phyloP scores from a whole-genome alignment of 2,888 invertebrate species.

The Rhagonycha fulva region DNA sequence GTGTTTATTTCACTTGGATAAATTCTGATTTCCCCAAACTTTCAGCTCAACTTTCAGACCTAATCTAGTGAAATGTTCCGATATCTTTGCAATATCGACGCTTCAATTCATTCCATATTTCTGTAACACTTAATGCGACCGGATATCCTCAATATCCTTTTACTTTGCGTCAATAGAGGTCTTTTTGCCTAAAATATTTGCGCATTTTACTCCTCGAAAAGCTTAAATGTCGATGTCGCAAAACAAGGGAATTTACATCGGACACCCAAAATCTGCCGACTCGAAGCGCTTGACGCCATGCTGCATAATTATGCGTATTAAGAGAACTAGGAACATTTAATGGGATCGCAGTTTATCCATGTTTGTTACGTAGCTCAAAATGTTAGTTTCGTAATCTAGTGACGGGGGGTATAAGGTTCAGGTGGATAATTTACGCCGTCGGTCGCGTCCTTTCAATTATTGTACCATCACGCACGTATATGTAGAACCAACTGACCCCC shows the following conservation, averaged over 20 bases:
- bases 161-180: slow-evolving; percentile 17
- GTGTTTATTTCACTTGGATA: slow-evolving; percentile 40
- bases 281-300: slow-evolving; percentile 16
- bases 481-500: not conserved
- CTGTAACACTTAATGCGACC: slow-evolving; percentile 26
- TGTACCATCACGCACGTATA: not conserved
- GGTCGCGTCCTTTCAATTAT: not conserved
- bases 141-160: slow-evolving; percentile 29
- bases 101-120: slow-evolving; percentile 34
- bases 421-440: not conserved
- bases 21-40: slow-evolving; percentile 39
- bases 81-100: slow-evolving; percentile 33
- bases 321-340: slow-evolving; percentile 19
- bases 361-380: slow-evolving; percentile 7
- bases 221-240: not conserved
- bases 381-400: not conserved
- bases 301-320: slow-evolving; percentile 26
- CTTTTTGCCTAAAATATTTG: not conserved
- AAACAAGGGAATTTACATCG: not conserved
- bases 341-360: slow-evolving; percentile 16
- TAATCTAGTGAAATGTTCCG: slow-evolving; percentile 38
- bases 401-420: not conserved
- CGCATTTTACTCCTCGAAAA: not conserved
- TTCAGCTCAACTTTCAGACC: slow-evolving; percentile 38
- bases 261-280: not conserved